A percentile compares a stretch with the other conserved stretches of the same genome.
Conservation (phyloP, 37 sponge, comb jelly and placozoan species). For the Cladorhizidae sp. region DNA sequence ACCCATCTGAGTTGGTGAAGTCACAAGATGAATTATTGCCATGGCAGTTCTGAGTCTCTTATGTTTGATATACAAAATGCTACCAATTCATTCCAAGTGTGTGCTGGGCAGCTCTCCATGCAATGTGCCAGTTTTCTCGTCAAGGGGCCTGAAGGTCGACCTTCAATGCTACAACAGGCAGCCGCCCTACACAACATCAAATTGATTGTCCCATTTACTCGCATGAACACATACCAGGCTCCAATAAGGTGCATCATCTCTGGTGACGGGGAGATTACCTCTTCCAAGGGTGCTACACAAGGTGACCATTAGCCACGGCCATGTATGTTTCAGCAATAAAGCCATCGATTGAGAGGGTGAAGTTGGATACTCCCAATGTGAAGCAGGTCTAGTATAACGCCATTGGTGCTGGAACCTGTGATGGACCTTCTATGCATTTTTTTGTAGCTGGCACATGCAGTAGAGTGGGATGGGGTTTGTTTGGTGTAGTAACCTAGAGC, state of each 20-base stretch:
- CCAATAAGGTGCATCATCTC: conserved; percentile 23
- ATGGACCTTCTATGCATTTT: no score
- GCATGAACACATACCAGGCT: conserved; percentile 16
- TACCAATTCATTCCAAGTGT: background rate
- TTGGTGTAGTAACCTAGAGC: no score
- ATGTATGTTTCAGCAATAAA: conserved; percentile 3
- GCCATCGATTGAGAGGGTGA: background rate
- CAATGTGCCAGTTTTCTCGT: no score
- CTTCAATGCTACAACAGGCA: conserved; percentile 22
- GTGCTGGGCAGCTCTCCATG: background rate
- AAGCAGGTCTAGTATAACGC: conserved; percentile 13
- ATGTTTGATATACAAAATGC: background rate
- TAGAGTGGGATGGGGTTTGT: no score
- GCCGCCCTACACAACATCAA: conserved; percentile 20
- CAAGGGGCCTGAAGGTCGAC: background rate
- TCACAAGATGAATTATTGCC: conserved; percentile 14
- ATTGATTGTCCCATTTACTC: background rate
- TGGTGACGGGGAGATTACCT: conserved; percentile 23
- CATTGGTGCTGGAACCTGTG: conserved; percentile 8
- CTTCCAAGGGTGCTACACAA: conserved; percentile 11
- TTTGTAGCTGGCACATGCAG: no score
- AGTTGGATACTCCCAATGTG: background rate
- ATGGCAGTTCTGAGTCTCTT: conserved; percentile 19
- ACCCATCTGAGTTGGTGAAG: conserved; percentile 21
- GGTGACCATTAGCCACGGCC: background rate